A percentile compares a stretch with the other conserved stretches of the same genome.
Conservation (phyloP, 92 coral and sea anemone species). For the Porites lobata region DNA sequence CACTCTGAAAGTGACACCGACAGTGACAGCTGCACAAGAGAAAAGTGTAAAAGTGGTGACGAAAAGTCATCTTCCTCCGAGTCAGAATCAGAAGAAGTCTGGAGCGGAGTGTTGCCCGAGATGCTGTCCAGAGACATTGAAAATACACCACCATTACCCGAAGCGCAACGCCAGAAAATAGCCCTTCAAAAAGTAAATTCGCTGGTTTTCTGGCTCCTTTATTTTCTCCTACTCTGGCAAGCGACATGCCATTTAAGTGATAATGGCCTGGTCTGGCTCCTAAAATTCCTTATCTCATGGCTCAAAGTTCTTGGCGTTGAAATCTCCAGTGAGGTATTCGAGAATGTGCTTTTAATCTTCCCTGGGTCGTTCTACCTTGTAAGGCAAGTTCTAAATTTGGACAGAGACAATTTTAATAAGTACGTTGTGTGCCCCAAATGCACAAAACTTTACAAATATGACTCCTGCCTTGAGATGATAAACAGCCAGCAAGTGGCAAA, state of each 20-base stretch:
- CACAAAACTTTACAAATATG: slow-evolving; percentile 37
- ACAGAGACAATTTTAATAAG: slow-evolving; percentile 39
- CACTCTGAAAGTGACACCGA: slow-evolving; percentile 35
- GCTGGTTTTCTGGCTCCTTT: slow-evolving; percentile 66
- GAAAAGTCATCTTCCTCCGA: slow-evolving; percentile 25
- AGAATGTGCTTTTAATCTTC: too few species aligned
- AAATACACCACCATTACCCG: slow-evolving; percentile 47
- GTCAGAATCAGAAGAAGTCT: slow-evolving; percentile 59
- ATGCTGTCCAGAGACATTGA: slow-evolving; percentile 1
- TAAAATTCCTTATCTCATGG: neutral
- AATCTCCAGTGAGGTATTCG: neutral
- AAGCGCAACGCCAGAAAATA: slow-evolving; percentile 38
- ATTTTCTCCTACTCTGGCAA: too few species aligned
- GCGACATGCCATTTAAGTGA: too few species aligned
- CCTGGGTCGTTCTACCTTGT: too few species aligned
- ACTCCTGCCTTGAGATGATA: slow-evolving; percentile 5
- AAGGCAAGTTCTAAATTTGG: neutral
- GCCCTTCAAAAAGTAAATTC: slow-evolving; percentile 58
- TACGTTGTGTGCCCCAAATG: slow-evolving; percentile 59
- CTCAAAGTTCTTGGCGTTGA: slow-evolving; percentile 27
- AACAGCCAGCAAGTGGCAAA: slow-evolving; percentile 34
- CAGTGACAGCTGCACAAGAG: slow-evolving; percentile 32
- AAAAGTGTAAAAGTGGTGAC: slow-evolving; percentile 31
- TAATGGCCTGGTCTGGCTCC: too few species aligned
- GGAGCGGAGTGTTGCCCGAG: slow-evolving; percentile 72